Evolutionary conservation across 2,888 invertebrate species (phyloP).

Genomic region (Stenodera caucasica): DNA sequence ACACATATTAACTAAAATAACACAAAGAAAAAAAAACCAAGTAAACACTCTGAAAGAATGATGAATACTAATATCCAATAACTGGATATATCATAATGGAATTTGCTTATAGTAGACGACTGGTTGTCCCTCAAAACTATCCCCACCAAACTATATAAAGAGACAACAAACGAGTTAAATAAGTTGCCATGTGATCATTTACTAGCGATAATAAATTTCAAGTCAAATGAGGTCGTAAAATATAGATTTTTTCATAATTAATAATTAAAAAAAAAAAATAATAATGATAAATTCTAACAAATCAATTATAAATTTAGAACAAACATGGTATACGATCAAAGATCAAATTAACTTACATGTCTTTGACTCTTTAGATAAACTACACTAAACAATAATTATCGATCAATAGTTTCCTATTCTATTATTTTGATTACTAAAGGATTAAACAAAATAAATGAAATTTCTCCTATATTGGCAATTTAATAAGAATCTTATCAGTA

Average conservation of each 20-base stretch:
- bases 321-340: neutral
- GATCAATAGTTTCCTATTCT: neutral
- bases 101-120: constrained; percentile 6
- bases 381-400: neutral
- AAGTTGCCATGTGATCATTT: constrained; percentile 9
- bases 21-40: neutral
- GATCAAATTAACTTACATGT: constrained; percentile 1
- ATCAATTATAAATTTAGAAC: neutral
- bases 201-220: neutral
- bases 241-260: neutral
- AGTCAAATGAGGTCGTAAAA: neutral
- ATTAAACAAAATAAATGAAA: too few relatives aligned
- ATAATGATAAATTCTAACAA: neutral
- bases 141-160: neutral
- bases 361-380: neutral
- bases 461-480: too few relatives aligned
- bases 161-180: neutral
- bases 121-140: constrained; percentile 14
- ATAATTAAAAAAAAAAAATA: neutral
- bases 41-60: neutral
- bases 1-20: too few relatives aligned
- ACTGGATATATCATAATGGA: neutral
- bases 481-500: too few relatives aligned
- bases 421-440: too few relatives aligned
- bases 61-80: neutral